Evolutionary conservation across 2,888 invertebrate genomes (phyloP), one percentile per base, ranked within the genome.

Genomic region (Heterodera filipjevi): DNA sequence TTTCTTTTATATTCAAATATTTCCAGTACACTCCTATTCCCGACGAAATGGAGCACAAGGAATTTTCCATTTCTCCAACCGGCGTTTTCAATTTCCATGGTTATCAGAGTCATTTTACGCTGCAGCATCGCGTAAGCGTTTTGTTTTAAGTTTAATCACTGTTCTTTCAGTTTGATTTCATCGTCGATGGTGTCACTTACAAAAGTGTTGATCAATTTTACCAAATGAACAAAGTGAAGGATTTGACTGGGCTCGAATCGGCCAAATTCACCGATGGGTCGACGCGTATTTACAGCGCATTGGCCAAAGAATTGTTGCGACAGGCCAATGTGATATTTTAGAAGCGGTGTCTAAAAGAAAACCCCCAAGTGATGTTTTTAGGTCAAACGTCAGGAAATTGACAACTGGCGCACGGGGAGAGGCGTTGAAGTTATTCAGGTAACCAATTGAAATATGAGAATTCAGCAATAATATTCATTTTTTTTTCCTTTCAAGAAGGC

Each of bases 131-230:
- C 66, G 81, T 81, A 74, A 66, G n/a, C 8, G 35, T 10, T 16
- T 66, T 22, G 27, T 74, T 81, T 33, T 49, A n/a, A 27, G 10
- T 33, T 39, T 82, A 3, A 3, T 49, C 0, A 49, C n/a, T n/a
- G n/a, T n/a, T n/a, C n/a, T 68, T 81, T 46, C 39, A 81, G 81
- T 71, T 49, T 32, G 77, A 79, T 35, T 80, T 81, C 44, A 77
- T 70, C 19, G 75, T 81, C 39, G 81, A 81, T 35, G 82, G 74
- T 19, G 49, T 70, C 33, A 70, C 66, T 14, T 81, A 81, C 79
- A 73, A 76, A 32, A 81, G 81, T 46, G 79, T 81, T 33, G 81
- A 81, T 66, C 81, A 81, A 14, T 81, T 82, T 68, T 81, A 81
- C 44, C 81, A 81, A 46, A 78, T 71, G 73, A 46, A 75, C 44